Base-by-base conservation (phyloP, 2,113 vertebrate species). In the Vanacampus margaritifer region DNA sequence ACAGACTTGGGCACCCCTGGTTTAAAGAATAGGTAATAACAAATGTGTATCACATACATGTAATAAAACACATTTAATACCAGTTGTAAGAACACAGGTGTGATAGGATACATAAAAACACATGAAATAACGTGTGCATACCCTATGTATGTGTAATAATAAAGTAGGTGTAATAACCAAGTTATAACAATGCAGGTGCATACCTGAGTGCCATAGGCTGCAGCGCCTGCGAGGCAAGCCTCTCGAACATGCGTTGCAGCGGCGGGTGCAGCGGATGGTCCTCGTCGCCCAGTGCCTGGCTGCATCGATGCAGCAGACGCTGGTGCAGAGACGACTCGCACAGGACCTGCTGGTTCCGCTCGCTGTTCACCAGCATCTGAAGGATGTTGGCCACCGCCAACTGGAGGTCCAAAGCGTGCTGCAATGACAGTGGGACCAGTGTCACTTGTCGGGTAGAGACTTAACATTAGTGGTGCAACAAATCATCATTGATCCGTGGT, bases 281-380 rank as follows among this genome's bases (percentile, higher is more conserved):
- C 81, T 99, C 97, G 0, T 99, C 96, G 0, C 93, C 93, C 73
- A 99, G 90, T 0, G 97, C 96, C 6, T 94, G 92, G 0, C 96
- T 95, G 76, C 97, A 99, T 51, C 95, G 91, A 84, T 96, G 96
- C 13, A 99, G 76, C 51, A 98, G 92, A 0, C 95, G 92, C 17
- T 95, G 95, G 0, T 97, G 97, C 58, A 98, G 94, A 28, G 94
- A 93, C 0, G 94, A 94, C 80, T 98, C 96, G 26, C 97, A 98
- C 93, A 98, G 89, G 13, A 98, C 92, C 82, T 99, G 97, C 86
- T 99, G 97, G 87, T 98, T 98, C 79, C 96, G 88, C 83, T 99
- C 97, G 0, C 93, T 93, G 80, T 98, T 96, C 46, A 98, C 95
- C 61, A 98, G 91, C 3, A 93, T 93, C 73, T 99, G 97, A 28